Percentiles rank a stretch among this genome's conserved stretches.
phyloP scores from a whole-genome alignment of 2,113 vertebrate species.

The Oxyruncus cristatus region DNA sequence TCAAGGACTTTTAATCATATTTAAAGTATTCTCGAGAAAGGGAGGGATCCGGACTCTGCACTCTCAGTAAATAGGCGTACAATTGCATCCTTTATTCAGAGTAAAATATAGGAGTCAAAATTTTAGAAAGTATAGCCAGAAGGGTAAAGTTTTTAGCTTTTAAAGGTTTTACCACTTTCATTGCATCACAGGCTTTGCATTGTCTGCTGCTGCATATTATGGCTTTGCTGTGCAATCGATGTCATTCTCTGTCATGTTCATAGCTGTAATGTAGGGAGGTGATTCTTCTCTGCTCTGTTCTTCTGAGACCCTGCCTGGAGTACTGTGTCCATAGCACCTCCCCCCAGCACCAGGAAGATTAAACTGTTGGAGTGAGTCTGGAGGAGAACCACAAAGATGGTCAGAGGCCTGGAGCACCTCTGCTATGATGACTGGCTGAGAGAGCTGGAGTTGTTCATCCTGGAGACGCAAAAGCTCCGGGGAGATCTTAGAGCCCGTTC shows the following conservation, averaged over 20 bases:
- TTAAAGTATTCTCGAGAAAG: not conserved
- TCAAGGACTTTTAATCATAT: not conserved
- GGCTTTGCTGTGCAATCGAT: not conserved
- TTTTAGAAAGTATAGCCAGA: not conserved
- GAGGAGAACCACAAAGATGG: not conserved
- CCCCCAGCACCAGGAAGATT: not conserved
- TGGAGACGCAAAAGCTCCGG: not conserved
- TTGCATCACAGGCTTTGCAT: not conserved
- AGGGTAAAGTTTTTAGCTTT: not conserved
- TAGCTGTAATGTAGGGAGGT: not conserved
- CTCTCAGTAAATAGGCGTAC: not conserved
- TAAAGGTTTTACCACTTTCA: not conserved
- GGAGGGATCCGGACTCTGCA: not conserved
- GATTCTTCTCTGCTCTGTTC: not conserved
- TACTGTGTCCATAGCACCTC: too few species aligned
- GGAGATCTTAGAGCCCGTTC: not conserved
- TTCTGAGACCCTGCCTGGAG: not conserved
- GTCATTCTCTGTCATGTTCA: not conserved
- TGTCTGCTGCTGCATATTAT: accelerated
- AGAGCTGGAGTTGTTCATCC: not conserved
- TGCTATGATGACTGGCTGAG: not conserved
- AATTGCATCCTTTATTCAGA: not conserved
- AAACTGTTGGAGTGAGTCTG: not conserved
- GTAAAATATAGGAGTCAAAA: not conserved
- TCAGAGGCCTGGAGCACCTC: not conserved